These are phyloP conservation scores for Cherax quadricarinatus DNA, from an alignment of 1,140 invertebrate species.

Conservation along the genomic window DNA sequence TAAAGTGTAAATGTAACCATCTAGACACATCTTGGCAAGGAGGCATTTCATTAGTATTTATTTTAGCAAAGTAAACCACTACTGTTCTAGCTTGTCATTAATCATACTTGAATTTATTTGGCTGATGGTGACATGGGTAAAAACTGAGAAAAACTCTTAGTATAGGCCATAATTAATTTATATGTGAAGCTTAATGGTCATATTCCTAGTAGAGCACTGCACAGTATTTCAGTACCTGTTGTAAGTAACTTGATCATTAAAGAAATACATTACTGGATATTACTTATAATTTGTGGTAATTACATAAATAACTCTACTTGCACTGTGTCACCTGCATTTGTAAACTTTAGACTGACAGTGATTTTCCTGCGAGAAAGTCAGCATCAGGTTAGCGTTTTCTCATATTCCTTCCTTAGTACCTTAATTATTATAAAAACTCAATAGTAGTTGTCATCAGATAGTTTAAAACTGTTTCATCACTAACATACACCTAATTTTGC, in stretches of 20 bases:
- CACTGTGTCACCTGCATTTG: neutral
- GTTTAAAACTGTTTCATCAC: neutral
- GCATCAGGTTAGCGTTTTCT: neutral
- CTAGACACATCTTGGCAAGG: constrained; percentile 43
- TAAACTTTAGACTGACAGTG: neutral
- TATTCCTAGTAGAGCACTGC: neutral
- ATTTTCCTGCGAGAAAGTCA: neutral
- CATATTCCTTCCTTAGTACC: neutral
- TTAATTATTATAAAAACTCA: neutral
- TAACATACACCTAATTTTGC: neutral
- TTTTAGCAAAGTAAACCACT: neutral
- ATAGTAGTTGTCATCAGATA: neutral
- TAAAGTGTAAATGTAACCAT: constrained; percentile 18
- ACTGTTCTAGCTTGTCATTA: neutral
- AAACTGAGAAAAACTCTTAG: neutral
- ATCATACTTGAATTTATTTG: too few species aligned
- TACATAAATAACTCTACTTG: neutral
- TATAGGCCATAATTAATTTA: neutral
- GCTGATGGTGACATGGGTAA: too few species aligned
- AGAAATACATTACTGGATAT: neutral
- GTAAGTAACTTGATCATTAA: neutral
- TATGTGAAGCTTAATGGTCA: neutral
- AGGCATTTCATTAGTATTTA: constrained; percentile 41
- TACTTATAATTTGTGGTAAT: neutral
- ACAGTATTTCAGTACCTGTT: neutral